phyloP scores from a whole-genome alignment of 2,888 invertebrate species.

The Chymomyza caudatula region DNA sequence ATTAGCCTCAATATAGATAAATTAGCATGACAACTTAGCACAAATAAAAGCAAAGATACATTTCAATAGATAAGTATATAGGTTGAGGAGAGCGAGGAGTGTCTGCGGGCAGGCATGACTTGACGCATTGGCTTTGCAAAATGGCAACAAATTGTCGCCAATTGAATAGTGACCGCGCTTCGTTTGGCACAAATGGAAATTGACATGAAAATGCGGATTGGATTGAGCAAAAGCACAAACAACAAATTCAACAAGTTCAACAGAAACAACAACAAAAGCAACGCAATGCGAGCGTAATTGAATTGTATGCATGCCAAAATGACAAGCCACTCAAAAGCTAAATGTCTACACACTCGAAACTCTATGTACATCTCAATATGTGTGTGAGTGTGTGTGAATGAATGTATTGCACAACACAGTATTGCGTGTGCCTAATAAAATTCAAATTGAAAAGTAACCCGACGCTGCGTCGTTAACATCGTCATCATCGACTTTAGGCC shows the following conservation, averaged over 20 bases:
- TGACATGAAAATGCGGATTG: constrained; percentile 4
- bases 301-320: constrained; percentile 58
- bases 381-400: no score
- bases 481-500: background rate
- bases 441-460: constrained; percentile 53
- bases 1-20: constrained; percentile 63
- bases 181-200: constrained; percentile 27
- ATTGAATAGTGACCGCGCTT: constrained; percentile 57
- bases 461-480: background rate
- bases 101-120: background rate
- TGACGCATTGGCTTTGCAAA: background rate
- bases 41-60: background rate
- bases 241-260: background rate
- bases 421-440: constrained; percentile 22
- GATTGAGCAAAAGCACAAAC: background rate
- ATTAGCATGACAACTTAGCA: constrained; percentile 50
- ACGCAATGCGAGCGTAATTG: constrained; percentile 43
- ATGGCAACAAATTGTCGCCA: constrained; percentile 8
- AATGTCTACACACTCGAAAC: background rate
- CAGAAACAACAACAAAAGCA: background rate
- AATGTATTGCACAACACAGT: background rate
- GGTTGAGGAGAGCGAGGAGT: background rate
- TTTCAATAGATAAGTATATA: background rate
- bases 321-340: background rate
- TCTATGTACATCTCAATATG: no score